A percentile compares a stretch with the other conserved stretches of the same genome.
Evolutionary conservation across 2,888 invertebrate species (phyloP).

Genomic region (Nemapogon koenigi): DNA sequence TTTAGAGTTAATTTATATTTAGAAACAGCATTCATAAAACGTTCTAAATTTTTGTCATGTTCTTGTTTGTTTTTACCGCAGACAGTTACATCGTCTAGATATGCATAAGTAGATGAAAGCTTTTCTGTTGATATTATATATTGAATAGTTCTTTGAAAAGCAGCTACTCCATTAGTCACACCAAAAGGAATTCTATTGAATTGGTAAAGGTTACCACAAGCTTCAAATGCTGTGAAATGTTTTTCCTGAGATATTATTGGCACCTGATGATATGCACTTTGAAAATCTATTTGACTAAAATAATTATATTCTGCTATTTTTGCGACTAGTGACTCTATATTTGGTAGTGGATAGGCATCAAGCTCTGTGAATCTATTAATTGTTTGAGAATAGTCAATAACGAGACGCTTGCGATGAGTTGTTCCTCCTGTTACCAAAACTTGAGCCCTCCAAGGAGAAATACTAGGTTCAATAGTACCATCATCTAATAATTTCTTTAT

Average conservation of each 20-base stretch:
- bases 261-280: not conserved
- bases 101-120: not conserved
- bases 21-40: not conserved
- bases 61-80: not conserved
- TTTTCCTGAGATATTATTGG: not conserved
- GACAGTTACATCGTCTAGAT: not conserved
- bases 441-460: slow-evolving; percentile 7
- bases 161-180: not conserved
- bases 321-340: not conserved
- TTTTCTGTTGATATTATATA: slow-evolving; percentile 1
- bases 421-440: not conserved
- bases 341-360: slow-evolving; percentile 3
- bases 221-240: slow-evolving; percentile 5
- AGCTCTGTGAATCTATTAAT: slow-evolving; percentile 2
- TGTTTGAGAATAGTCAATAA: slow-evolving; percentile 3
- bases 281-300: not conserved
- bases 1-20: not conserved
- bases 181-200: slow-evolving; percentile 5
- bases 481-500: slow-evolving; percentile 1
- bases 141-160: slow-evolving; percentile 3
- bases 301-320: not conserved
- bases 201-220: not conserved
- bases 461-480: slow-evolving; percentile 3
- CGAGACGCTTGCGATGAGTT: not conserved
- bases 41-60: not conserved